Evolutionary conservation across 2,888 invertebrate species (phyloP).

Genomic region (Ophonus ardosiacus): DNA sequence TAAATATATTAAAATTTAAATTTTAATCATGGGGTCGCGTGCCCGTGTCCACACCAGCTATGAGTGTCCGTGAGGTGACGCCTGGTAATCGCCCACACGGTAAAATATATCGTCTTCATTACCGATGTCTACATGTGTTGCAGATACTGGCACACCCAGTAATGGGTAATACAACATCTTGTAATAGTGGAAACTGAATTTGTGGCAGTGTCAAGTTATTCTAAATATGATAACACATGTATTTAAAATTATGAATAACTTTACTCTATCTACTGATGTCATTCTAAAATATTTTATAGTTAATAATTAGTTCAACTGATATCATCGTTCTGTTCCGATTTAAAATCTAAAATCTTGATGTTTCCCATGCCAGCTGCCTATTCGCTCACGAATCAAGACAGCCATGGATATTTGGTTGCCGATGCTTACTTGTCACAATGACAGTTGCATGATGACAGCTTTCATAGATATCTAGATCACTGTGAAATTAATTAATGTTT

Average conservation of each 20-base stretch:
- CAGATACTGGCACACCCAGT: too few relatives aligned
- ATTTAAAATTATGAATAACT: background rate
- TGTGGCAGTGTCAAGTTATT: background rate
- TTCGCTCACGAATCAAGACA: background rate
- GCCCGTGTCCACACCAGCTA: too few relatives aligned
- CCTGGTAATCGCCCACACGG: too few relatives aligned
- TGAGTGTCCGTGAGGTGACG: too few relatives aligned
- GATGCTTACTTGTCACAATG: slow-evolving; percentile 9
- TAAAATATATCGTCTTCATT: too few relatives aligned
- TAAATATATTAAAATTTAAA: too few relatives aligned
- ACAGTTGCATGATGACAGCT: slow-evolving; percentile 21
- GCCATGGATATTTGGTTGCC: slow-evolving; percentile 29
- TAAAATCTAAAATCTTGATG: background rate
- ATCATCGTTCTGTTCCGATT: background rate
- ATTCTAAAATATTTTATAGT: background rate
- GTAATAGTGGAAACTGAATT: too few relatives aligned
- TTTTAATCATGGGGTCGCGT: too few relatives aligned
- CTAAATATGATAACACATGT: background rate
- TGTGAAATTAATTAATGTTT: slow-evolving; percentile 25
- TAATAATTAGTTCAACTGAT: background rate
- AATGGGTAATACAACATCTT: too few relatives aligned
- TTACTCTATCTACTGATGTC: background rate
- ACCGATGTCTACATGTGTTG: too few relatives aligned
- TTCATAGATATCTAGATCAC: slow-evolving; percentile 25
- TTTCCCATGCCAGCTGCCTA: background rate